A percentile compares a stretch with the other conserved stretches of the same genome.
Conservation (phyloP, 2,888 invertebrate species). For the Eilema griseolum region DNA sequence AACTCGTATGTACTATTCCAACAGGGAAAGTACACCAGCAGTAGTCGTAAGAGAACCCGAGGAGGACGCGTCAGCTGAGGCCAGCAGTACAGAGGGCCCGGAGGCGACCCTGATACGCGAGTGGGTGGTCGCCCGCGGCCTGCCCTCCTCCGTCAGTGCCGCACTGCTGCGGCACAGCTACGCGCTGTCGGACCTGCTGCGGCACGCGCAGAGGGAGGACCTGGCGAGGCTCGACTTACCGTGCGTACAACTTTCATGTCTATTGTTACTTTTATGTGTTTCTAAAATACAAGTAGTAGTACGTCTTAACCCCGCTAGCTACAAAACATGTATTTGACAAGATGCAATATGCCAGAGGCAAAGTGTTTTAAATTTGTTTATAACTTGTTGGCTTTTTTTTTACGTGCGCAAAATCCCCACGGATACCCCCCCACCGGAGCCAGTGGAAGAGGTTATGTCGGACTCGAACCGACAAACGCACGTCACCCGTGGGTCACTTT, state of each 20-base stretch:
- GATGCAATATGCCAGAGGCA: too few relatives aligned
- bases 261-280: too few relatives aligned
- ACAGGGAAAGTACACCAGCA: slow-evolving; percentile 42
- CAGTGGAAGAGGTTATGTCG: too few relatives aligned
- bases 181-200: slow-evolving; percentile 92
- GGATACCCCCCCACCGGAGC: too few relatives aligned
- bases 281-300: too few relatives aligned
- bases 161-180: slow-evolving; percentile 92
- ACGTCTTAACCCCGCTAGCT: too few relatives aligned
- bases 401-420: too few relatives aligned
- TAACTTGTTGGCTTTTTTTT: too few relatives aligned
- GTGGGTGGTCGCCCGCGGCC: slow-evolving; percentile 91
- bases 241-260: slow-evolving; percentile 76
- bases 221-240: slow-evolving; percentile 92
- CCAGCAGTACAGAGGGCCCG: slow-evolving; percentile 37
- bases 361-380: too few relatives aligned
- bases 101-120: slow-evolving; percentile 82
- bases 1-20: neutral
- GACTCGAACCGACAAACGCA: too few relatives aligned
- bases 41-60: slow-evolving; percentile 36
- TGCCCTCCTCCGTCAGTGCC: slow-evolving; percentile 89
- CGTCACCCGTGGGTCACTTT: too few relatives aligned
- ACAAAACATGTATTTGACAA: too few relatives aligned
- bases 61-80: slow-evolving; percentile 1
- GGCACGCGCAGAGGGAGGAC: slow-evolving; percentile 93